Evolutionary conservation across 2,888 invertebrate species (phyloP).

Genomic region (Tenthredo distinguenda): DNA sequence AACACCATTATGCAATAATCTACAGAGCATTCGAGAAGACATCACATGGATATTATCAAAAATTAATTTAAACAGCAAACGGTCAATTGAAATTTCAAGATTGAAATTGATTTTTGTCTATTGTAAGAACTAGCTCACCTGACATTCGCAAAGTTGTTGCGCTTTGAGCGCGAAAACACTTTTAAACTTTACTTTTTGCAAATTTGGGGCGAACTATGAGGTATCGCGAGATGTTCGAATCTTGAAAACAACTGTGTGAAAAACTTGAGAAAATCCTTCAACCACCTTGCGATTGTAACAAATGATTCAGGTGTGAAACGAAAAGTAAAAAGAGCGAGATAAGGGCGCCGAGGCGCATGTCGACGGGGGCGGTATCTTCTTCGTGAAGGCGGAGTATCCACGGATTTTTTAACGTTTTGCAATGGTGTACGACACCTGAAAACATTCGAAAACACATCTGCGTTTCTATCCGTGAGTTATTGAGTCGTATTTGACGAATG

Average conservation of each 20-base stretch:
- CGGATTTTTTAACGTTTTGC: conserved; percentile 28
- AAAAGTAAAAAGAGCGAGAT: conserved; percentile 45
- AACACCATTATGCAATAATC: neutral
- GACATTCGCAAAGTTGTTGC: conserved; percentile 36
- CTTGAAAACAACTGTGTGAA: neutral
- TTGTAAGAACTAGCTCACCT: conserved; percentile 11
- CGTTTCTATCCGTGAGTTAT: conserved; percentile 47
- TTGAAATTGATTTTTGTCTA: neutral
- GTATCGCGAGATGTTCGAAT: neutral
- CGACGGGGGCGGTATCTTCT: conserved; percentile 64
- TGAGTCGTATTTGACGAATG: conserved; percentile 51
- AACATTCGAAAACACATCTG: conserved; percentile 36
- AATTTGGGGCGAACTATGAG: neutral
- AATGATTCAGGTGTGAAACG: conserved; percentile 61
- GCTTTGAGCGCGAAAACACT: neutral
- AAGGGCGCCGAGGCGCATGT: conserved; percentile 66
- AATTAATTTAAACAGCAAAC: neutral
- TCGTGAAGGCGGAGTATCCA: conserved; percentile 68
- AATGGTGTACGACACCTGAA: conserved; percentile 51
- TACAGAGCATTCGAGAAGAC: neutral
- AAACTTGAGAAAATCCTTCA: neutral
- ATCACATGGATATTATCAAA: neutral
- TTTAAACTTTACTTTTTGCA: neutral
- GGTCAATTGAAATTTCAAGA: neutral
- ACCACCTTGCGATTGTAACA: conserved; percentile 26